phyloP scores from a whole-genome alignment of 2,797 vertebrate species.

The Hippopotamyrus pictus region DNA sequence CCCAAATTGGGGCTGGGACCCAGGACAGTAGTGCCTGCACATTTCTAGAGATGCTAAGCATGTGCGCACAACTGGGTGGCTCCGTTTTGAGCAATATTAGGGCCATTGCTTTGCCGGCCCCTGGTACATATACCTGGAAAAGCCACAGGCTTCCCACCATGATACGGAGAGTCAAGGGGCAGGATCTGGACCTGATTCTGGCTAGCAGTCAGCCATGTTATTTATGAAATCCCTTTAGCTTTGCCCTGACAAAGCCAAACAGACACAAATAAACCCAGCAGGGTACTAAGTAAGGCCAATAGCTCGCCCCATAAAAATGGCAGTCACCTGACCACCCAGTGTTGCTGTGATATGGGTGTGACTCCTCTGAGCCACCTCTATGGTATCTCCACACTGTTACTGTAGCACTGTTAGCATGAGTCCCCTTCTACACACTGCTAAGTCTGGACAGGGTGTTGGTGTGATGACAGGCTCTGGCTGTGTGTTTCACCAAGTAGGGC shows the following conservation, averaged over 20 bases:
- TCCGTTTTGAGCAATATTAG: not conserved
- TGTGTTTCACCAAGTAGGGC: not conserved
- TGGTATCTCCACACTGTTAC: not conserved
- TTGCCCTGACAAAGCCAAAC: not conserved
- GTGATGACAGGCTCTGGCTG: conserved; percentile 4
- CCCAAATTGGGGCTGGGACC: not conserved
- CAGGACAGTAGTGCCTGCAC: not conserved
- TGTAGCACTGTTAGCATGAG: not conserved
- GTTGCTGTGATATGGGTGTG: not conserved
- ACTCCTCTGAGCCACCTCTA: not conserved
- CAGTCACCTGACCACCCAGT: not conserved
- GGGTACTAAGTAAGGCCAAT: not conserved
- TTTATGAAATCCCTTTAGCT: not conserved
- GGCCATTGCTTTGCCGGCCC: not conserved
- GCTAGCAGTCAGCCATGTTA: not conserved
- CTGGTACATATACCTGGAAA: not conserved
- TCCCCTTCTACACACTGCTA: not conserved
- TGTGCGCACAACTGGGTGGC: not conserved
- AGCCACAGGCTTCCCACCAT: not conserved
- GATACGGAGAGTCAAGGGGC: not conserved
- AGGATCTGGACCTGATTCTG: not conserved
- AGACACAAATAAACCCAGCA: not conserved
- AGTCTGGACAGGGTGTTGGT: not conserved
- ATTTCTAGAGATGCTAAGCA: not conserved
- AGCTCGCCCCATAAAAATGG: not conserved